Evolutionary conservation across 1,140 invertebrate genomes (phyloP).

Genomic region (Hydropsyche tenuis): DNA sequence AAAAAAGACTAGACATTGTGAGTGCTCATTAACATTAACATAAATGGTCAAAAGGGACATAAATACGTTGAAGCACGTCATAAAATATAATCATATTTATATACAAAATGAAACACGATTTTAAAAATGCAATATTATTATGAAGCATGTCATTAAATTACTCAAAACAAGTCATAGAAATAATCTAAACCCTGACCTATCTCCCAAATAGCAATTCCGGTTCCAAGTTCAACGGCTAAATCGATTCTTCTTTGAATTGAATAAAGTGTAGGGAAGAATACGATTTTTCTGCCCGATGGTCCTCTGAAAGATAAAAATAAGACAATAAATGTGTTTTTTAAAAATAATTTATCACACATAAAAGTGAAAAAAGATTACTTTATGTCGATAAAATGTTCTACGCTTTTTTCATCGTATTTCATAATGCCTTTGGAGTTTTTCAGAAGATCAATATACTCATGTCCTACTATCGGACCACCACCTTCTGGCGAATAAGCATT

Average conservation of each 20-base stretch:
- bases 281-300: slow-evolving; percentile 69
- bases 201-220: slow-evolving; percentile 93
- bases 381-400: slow-evolving; percentile 87
- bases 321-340: neutral
- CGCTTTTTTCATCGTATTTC: slow-evolving; percentile 76
- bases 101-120: neutral
- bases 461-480: slow-evolving; percentile 78
- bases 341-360: slow-evolving; percentile 15
- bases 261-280: slow-evolving; percentile 89
- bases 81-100: neutral
- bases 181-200: slow-evolving; percentile 93
- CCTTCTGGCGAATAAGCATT: slow-evolving; percentile 82
- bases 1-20: neutral
- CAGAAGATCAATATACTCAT: slow-evolving; percentile 76
- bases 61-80: neutral
- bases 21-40: neutral
- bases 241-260: slow-evolving; percentile 84
- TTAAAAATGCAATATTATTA: neutral
- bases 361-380: slow-evolving; percentile 64
- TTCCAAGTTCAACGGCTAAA: slow-evolving; percentile 78
- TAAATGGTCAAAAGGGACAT: neutral
- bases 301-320: slow-evolving; percentile 62
- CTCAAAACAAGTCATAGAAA: slow-evolving; percentile 93
- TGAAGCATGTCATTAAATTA: neutral
- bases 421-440: slow-evolving; percentile 72